phyloP scores from a whole-genome alignment of 1,140 invertebrate species.

The Trichonephila clavata region DNA sequence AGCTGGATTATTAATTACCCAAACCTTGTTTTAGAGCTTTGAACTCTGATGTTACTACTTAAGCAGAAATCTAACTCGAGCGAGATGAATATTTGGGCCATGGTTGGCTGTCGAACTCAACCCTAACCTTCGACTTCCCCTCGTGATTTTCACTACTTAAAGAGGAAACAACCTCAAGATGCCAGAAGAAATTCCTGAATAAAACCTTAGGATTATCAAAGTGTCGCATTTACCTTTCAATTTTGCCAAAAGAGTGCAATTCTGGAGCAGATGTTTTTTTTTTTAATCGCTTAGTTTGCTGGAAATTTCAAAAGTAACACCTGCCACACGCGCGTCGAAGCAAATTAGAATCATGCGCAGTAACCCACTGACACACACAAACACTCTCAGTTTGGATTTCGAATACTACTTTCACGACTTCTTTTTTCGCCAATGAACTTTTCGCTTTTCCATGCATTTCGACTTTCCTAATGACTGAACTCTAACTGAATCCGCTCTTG shows the following conservation, averaged over 20 bases:
- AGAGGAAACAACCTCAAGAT: not conserved
- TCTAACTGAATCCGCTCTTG: not conserved
- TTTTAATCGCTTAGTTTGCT: not conserved
- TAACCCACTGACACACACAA: not conserved
- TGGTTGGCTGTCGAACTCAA: constrained; percentile 61
- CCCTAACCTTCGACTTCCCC: constrained; percentile 46
- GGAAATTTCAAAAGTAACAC: not conserved
- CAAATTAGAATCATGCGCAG: not conserved
- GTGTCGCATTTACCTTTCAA: not conserved
- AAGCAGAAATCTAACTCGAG: constrained; percentile 34
- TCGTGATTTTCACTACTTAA: not conserved
- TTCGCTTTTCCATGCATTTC: not conserved
- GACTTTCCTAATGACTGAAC: not conserved
- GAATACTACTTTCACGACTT: not conserved
- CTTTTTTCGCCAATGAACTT: not conserved
- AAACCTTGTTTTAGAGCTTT: constrained; percentile 61
- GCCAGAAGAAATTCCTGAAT: not conserved
- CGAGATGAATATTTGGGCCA: constrained; percentile 44
- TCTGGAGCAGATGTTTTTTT: not conserved
- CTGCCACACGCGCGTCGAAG: not conserved
- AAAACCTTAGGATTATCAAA: not conserved
- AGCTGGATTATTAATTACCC: not conserved
- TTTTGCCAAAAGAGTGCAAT: not conserved
- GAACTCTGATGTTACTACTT: constrained; percentile 44
- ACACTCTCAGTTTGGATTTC: not conserved